phyloP scores from a whole-genome alignment of 2,797 vertebrate genomes.

The Taeniopygia guttata region DNA sequence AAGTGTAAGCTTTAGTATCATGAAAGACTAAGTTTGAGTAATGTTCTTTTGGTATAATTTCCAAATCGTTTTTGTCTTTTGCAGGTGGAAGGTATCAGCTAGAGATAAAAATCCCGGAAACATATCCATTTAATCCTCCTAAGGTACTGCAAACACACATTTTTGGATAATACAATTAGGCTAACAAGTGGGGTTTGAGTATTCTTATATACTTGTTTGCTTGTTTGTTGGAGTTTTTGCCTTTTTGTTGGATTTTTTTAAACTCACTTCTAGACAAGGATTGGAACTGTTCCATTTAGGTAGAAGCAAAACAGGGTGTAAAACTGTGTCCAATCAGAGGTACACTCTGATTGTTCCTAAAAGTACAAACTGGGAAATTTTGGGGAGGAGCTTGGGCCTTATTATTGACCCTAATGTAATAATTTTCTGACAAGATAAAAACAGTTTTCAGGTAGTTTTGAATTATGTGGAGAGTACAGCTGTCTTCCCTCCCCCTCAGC shows the following conservation, averaged over 20 bases:
- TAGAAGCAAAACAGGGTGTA: neutral
- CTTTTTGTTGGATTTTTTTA: too few relatives aligned
- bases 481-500: neutral
- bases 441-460: neutral
- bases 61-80: slow-evolving; percentile 55
- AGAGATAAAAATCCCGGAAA: slow-evolving; percentile 99
- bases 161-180: neutral
- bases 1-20: neutral
- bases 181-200: neutral
- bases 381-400: neutral
- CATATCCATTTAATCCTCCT: slow-evolving; percentile 98
- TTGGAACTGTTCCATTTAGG: neutral
- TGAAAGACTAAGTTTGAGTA: neutral
- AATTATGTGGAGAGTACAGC: neutral
- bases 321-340: neutral
- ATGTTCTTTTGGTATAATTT: slow-evolving; percentile 10
- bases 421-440: neutral
- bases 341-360: neutral
- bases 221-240: neutral
- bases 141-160: slow-evolving; percentile 83
- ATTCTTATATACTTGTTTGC: neutral
- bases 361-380: neutral
- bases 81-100: slow-evolving; percentile 95
- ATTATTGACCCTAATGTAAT: neutral
- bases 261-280: neutral